These are phyloP conservation scores for Selene dorsalis DNA, from an alignment of 2,797 vertebrate genomes.

Conservation along the genomic window DNA sequence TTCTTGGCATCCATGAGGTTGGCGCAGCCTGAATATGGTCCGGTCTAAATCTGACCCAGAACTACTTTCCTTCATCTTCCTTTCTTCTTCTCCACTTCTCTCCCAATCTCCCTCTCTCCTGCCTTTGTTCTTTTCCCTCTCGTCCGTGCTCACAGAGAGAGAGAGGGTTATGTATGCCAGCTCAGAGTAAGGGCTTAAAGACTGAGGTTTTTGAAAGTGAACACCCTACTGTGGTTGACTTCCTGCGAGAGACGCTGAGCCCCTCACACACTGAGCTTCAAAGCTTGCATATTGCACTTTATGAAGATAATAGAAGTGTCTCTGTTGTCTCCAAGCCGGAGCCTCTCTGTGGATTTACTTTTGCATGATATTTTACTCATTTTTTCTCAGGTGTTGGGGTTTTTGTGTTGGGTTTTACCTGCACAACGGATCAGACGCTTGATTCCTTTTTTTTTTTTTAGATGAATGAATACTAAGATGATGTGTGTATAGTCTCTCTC, in stretches of 20 bases:
- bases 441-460: conserved; percentile 6
- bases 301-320: conserved; percentile 51
- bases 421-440: background rate
- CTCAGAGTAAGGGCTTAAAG: conserved; percentile 53
- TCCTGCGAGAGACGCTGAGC: conserved; percentile 69
- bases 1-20: conserved; percentile 57
- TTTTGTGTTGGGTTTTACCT: conserved; percentile 9
- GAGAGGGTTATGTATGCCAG: conserved; percentile 55
- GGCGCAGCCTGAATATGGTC: conserved; percentile 48
- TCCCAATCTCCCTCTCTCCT: conserved; percentile 20
- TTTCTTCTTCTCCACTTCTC: conserved; percentile 40
- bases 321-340: conserved; percentile 35
- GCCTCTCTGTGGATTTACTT: conserved; percentile 35
- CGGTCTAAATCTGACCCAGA: conserved; percentile 70
- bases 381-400: conserved; percentile 5
- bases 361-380: conserved; percentile 12
- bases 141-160: conserved; percentile 29
- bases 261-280: conserved; percentile 64
- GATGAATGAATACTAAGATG: background rate
- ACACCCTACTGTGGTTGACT: conserved; percentile 71
- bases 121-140: conserved; percentile 59
- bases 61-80: conserved; percentile 65
- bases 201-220: conserved; percentile 60
- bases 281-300: conserved; percentile 51
- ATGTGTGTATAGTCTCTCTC: conserved; percentile 17